Evolutionary conservation across 2,113 vertebrate genomes (phyloP).

Genomic region (cattle (Bos taurus)): DNA sequence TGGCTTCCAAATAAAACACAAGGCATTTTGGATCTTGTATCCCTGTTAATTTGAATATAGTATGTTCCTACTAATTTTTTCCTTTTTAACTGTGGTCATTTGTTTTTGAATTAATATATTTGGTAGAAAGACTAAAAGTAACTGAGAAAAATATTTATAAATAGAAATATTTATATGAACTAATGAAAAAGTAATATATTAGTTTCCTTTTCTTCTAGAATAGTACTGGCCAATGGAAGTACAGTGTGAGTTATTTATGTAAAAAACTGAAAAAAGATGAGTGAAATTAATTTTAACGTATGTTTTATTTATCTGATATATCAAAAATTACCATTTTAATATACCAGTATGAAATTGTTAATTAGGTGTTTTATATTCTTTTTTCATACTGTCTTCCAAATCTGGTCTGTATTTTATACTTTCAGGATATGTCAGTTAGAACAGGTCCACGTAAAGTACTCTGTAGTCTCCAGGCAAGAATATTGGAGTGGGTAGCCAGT

Average conservation of each 20-base stretch:
- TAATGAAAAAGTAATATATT: background rate
- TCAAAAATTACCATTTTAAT: background rate
- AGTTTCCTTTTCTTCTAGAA: background rate
- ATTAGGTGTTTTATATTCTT: background rate
- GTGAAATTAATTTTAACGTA: background rate
- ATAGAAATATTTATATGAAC: background rate
- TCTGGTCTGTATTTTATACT: background rate
- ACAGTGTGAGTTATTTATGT: background rate
- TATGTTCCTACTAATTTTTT: background rate
- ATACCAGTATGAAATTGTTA: background rate
- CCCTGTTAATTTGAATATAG: background rate
- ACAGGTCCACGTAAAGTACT: background rate
- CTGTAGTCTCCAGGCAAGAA: background rate
- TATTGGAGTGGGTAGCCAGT: background rate
- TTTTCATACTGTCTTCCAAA: background rate
- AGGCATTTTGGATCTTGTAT: background rate
- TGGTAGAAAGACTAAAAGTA: constrained; percentile 17
- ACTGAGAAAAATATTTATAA: background rate
- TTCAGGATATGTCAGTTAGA: background rate
- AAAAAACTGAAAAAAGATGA: background rate
- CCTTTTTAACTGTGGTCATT: background rate
- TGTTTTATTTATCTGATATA: background rate
- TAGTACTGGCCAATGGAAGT: background rate
- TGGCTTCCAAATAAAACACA: constrained; percentile 16
- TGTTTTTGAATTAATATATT: constrained; percentile 5